Evolutionary conservation across 2,888 invertebrate genomes (phyloP).

Genomic region (Lasius platythorax): DNA sequence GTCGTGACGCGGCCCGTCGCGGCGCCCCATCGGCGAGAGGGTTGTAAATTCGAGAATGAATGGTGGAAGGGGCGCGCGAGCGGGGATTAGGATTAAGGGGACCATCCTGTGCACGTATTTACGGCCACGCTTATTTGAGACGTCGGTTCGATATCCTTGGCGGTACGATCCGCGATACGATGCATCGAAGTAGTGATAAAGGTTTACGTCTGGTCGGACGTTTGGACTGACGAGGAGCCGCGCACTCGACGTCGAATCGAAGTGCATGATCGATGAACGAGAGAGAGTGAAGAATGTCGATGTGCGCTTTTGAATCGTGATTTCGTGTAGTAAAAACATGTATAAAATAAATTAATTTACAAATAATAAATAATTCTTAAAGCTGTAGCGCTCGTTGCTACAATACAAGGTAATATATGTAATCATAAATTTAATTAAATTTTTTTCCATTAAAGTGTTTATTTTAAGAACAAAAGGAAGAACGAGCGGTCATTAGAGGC

Average conservation of each 20-base stretch:
- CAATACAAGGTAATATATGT: neutral
- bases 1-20: conserved; percentile 24
- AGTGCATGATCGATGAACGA: neutral
- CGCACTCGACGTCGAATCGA: neutral
- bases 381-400: neutral
- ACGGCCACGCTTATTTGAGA: conserved; percentile 36
- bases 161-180: conserved; percentile 20
- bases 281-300: neutral
- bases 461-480: conserved; percentile 16
- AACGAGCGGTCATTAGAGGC: conserved; percentile 29
- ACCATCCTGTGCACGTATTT: conserved; percentile 37
- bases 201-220: conserved; percentile 24
- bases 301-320: neutral
- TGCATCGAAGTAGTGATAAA: conserved; percentile 16
- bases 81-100: conserved; percentile 52
- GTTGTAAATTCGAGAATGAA: conserved; percentile 63
- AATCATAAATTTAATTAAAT: conserved; percentile 36
- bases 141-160: conserved; percentile 30
- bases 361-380: conserved; percentile 5
- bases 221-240: neutral
- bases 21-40: neutral
- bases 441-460: conserved; percentile 24
- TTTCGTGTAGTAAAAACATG: too few relatives aligned
- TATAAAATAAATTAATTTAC: neutral
- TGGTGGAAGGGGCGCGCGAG: conserved; percentile 18